Conservation (phyloP, 2,888 invertebrate species). For the Himalopsyche japonica region DNA sequence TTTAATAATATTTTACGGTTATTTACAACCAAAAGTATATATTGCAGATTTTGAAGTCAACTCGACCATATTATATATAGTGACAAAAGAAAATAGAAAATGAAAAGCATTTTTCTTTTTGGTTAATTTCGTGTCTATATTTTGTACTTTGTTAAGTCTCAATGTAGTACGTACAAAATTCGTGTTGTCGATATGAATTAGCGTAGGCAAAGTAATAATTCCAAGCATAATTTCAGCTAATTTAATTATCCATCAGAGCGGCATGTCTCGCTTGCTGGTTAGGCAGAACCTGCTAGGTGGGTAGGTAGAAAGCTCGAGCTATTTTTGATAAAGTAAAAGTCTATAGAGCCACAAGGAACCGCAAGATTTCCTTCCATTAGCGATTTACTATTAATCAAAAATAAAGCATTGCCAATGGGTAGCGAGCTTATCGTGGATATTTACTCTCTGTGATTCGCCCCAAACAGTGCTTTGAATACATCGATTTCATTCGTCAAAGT, state of each 20-base stretch:
- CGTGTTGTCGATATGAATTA: neutral
- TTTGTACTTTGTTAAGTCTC: neutral
- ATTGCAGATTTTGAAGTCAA: too few species aligned
- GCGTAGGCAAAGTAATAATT: neutral
- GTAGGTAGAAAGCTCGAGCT: neutral
- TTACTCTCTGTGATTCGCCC: neutral
- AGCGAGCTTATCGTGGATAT: neutral
- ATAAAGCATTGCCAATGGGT: conserved; percentile 20
- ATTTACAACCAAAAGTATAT: too few species aligned
- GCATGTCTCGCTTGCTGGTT: neutral
- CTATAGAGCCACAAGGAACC: conserved; percentile 24
- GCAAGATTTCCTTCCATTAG: conserved; percentile 37
- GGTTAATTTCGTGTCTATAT: too few species aligned
- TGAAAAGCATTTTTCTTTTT: too few species aligned
- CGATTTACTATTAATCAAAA: conserved; percentile 40
- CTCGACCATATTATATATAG: too few species aligned
- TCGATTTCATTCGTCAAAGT: neutral
- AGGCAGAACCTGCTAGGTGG: neutral
- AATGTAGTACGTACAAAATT: neutral
- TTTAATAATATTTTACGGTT: too few species aligned
- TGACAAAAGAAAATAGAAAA: too few species aligned
- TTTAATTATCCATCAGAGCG: neutral
- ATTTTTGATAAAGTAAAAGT: conserved; percentile 12
- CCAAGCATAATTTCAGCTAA: neutral
- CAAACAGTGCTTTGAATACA: neutral